Evolutionary conservation across 2,888 invertebrate genomes (phyloP), one percentile per base, ranked within the genome.

Genomic region (Volucella inanis): DNA sequence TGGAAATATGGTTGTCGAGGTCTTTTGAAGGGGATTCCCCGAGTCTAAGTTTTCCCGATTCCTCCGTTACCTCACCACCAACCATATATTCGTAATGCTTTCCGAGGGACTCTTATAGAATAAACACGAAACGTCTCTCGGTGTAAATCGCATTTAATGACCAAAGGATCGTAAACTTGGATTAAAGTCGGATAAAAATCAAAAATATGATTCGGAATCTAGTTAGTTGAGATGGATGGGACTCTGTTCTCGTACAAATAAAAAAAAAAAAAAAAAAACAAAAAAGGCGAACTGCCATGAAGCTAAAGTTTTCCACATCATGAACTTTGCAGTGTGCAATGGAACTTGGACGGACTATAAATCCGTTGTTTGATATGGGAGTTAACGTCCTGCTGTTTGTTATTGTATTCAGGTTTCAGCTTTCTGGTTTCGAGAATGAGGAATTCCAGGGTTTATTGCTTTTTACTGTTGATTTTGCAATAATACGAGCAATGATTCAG

Each of bases 181-280:
- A 84, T 84, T 67, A 79, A 84, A 79, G 79, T 84, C 75, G 55
- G 70, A 84, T 84, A 67, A 74, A 76, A 79, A 76, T 70, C 75
- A 67, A 54, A 79, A 84, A 79, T 84, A 79, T 84, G 84, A 75
- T 84, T 71, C 75, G 71, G 15, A 59, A 79, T 71, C 79, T 76
- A 71, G 79, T 84, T 84, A 84, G 65, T 55, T 38, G 59, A 38
- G 38, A 68, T 52, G 67, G 47, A 49, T 31, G 31, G 31, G 31
- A 31, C 6, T 31, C 31, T 31, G 6, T 2, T 31, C 31, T 31
- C 31, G 6, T 6, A 31, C 31, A 31, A 71, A 61, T 55, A 59
- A 14, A 12, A 31, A 47, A 31, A 47, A 31, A 4, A 47, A 31
- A 31, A 14, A 12, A 31, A 47, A 31, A 47, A 31, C 1, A 47